These are phyloP conservation scores for Drosophila robusta DNA, from an alignment of 2,888 invertebrate genomes.

Conservation along the genomic window DNA sequence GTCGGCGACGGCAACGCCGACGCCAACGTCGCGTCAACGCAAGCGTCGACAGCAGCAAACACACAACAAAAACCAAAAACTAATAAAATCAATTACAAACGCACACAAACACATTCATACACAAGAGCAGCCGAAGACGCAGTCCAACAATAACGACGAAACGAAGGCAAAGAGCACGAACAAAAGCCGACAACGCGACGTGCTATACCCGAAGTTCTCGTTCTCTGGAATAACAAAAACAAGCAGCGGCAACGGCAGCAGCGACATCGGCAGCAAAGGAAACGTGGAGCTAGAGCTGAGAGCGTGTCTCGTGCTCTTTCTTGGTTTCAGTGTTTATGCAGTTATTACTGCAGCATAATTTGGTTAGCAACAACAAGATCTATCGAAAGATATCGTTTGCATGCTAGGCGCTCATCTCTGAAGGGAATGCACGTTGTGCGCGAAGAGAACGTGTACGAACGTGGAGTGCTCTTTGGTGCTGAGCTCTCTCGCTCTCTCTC, in stretches of 20 bases:
- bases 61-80: slow-evolving; percentile 82
- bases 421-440: slow-evolving; percentile 44
- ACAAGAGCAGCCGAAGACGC: slow-evolving; percentile 44
- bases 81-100: slow-evolving; percentile 84
- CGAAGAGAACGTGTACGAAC: slow-evolving; percentile 42
- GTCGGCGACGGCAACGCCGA: slow-evolving; percentile 35
- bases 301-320: slow-evolving; percentile 33
- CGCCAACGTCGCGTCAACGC: slow-evolving; percentile 47
- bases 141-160: slow-evolving; percentile 31
- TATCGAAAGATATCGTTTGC: slow-evolving; percentile 22
- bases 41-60: slow-evolving; percentile 69
- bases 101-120: slow-evolving; percentile 64
- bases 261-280: slow-evolving; percentile 52
- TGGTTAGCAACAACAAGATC: slow-evolving; percentile 8
- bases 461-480: slow-evolving; percentile 39
- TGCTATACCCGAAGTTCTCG: slow-evolving; percentile 58
- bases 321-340: slow-evolving; percentile 11
- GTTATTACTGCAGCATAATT: slow-evolving; percentile 18
- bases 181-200: slow-evolving; percentile 56
- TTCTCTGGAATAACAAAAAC: slow-evolving; percentile 52
- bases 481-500: slow-evolving; percentile 15
- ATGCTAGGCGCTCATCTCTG: slow-evolving; percentile 32
- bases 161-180: slow-evolving; percentile 56
- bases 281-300: slow-evolving; percentile 60
- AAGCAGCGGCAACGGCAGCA: slow-evolving; percentile 26